phyloP scores from a whole-genome alignment of 2,113 vertebrate genomes.

The Xenopus borealis region DNA sequence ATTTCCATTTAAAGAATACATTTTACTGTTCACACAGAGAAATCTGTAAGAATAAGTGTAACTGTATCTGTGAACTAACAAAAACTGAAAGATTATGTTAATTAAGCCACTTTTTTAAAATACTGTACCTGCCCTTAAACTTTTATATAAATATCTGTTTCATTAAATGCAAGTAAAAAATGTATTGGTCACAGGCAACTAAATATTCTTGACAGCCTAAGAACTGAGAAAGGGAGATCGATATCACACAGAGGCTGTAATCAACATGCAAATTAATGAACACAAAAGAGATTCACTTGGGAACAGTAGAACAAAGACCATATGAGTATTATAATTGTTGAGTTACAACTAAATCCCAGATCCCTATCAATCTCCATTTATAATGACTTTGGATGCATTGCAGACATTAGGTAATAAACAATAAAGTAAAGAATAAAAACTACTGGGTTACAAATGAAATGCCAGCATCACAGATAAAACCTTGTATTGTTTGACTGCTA shows the following conservation, averaged over 20 bases:
- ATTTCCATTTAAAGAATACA: no score
- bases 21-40: no score
- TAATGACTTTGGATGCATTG: conserved; percentile 62
- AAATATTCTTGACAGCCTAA: conserved; percentile 53
- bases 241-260: conserved; percentile 62
- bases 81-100: no score
- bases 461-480: conserved; percentile 49
- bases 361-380: conserved; percentile 65
- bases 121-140: no score
- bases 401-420: conserved; percentile 63
- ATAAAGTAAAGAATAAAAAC: conserved; percentile 62
- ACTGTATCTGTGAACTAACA: no score
- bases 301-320: conserved; percentile 66
- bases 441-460: conserved; percentile 49
- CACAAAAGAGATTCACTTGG: conserved; percentile 54
- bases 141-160: no score
- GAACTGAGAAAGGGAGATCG: conserved; percentile 58
- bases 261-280: conserved; percentile 76
- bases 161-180: conserved; percentile 37
- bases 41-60: no score
- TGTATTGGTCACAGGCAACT: conserved; percentile 49
- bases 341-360: conserved; percentile 64
- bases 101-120: no score
- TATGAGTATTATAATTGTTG: conserved; percentile 73
- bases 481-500: conserved; percentile 42